Evolutionary conservation across 2,113 vertebrate genomes (phyloP).

Genomic region (Pica pica): DNA sequence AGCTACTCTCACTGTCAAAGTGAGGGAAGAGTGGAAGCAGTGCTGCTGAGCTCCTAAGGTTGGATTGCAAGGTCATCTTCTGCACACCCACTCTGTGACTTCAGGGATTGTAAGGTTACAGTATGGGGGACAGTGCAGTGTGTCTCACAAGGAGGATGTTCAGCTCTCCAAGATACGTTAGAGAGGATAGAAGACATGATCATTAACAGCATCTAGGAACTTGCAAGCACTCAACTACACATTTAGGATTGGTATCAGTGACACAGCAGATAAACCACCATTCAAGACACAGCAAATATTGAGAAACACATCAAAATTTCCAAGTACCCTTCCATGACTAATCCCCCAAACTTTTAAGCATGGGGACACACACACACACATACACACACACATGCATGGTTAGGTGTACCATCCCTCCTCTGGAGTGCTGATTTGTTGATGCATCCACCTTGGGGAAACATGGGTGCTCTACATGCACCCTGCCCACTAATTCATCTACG

Average conservation of each 20-base stretch:
- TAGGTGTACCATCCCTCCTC: rapidly evolving
- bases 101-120: background rate
- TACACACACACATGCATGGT: rapidly evolving
- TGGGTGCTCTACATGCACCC: rapidly evolving
- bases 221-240: background rate
- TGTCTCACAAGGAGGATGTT: background rate
- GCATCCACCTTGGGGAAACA: rapidly evolving
- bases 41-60: background rate
- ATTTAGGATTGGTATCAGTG: background rate
- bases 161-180: background rate
- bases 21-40: background rate
- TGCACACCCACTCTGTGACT: rapidly evolving
- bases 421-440: background rate
- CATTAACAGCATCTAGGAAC: background rate
- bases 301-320: background rate
- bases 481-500: background rate
- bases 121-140: rapidly evolving
- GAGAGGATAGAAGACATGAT: background rate
- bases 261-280: background rate
- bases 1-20: background rate
- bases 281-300: background rate
- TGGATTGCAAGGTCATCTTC: background rate
- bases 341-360: background rate
- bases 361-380: too few species aligned
- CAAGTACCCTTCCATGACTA: background rate